Base-by-base conservation (phyloP, 2,113 vertebrate species). In the Myiozetetes cayanensis region DNA sequence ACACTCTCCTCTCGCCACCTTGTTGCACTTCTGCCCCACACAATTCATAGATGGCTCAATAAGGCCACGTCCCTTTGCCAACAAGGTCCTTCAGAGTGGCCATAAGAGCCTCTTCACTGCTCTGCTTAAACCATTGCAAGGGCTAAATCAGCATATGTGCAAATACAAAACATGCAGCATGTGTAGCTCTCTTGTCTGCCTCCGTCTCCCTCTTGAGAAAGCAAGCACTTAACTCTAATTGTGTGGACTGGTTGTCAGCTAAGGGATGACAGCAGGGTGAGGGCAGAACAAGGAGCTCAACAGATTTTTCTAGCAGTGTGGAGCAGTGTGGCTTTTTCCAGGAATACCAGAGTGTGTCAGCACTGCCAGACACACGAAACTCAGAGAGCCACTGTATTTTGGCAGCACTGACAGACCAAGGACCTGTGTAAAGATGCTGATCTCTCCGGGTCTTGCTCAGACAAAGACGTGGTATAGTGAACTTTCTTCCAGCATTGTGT, bases 401-500 rank as follows among this genome's bases (percentile, higher is more conserved):
- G 21, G 39, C 59, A 62, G 37, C 71, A 44, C 10, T 3, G 3
- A 11, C 21, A 35, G 43, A 63, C 14, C 59, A 47, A 74, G 52
- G 37, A 43, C 8, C 39, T 46, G 18, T 12, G 35, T 3, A 70
- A 31, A 66, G 83, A 46, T 2, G 6, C 33, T 80, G 30, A 22
- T 62, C 55, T 87, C 43, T 5, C 15, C 6, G 17, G 28, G 33
- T 35, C 46, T 88, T 39, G 27, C 35, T 43, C 39, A 88, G 59
- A 49, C 2, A 2, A 73, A 43, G 72, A 80, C 0, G 3, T 2
- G 1, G 6, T 73, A 33, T 19, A 46, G 35, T 1, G 4, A 70
- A 33, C 27, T 76, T 70, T n/a, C 59, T 53, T 55, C 39, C 76
- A 77, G 39, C 0, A 0, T 3, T 2, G 3, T 25, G 25, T 47